Conservation (phyloP, 2,888 invertebrate genomes). For the Leuctra nigra region DNA sequence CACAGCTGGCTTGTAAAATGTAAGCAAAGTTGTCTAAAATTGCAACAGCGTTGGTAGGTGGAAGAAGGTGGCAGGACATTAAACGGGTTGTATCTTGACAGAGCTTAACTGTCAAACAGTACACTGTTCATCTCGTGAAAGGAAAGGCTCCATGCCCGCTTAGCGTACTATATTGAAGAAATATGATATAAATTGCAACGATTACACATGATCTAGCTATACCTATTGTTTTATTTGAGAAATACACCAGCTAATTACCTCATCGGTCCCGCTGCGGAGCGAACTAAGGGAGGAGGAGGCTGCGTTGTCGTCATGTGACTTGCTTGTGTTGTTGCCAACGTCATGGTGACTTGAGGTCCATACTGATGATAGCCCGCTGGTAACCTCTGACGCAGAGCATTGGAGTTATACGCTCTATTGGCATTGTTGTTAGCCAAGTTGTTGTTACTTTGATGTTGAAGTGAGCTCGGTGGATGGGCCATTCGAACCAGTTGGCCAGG, state of each 20-base stretch:
- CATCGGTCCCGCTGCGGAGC: constrained; percentile 41
- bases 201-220: too few species aligned
- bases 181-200: too few species aligned
- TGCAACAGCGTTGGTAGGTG: too few species aligned
- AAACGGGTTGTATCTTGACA: too few species aligned
- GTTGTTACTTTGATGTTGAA: neutral
- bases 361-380: neutral
- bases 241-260: constrained; percentile 38
- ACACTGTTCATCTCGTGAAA: too few species aligned
- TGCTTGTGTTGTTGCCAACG: constrained; percentile 32
- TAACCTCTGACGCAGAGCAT: neutral
- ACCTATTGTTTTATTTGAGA: neutral
- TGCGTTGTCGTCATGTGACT: constrained; percentile 39
- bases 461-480: constrained; percentile 30
- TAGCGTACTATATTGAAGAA: too few species aligned
- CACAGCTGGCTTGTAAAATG: too few species aligned
- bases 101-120: too few species aligned
- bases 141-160: too few species aligned
- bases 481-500: constrained; percentile 37
- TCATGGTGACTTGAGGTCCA: constrained; percentile 23
- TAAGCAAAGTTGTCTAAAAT: too few species aligned
- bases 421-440: neutral
- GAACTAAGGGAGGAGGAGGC: constrained; percentile 47
- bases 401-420: neutral
- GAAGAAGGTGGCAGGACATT: too few species aligned